A percentile compares a stretch with the other conserved stretches of the same genome.
phyloP scores from a whole-genome alignment of 2,888 invertebrate species.

The Eledona agricola region DNA sequence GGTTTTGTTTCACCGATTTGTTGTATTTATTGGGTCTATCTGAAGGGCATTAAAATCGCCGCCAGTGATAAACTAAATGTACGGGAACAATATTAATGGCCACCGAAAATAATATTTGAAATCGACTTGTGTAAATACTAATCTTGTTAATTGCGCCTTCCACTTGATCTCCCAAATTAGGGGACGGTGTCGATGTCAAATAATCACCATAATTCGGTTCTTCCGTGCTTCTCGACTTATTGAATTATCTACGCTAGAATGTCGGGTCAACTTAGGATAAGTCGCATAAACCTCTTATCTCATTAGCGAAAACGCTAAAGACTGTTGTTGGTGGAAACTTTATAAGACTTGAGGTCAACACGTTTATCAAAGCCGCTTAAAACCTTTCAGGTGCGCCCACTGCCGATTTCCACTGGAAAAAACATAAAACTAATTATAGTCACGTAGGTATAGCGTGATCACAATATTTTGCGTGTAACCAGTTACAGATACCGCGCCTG shows the following conservation, averaged over 20 bases:
- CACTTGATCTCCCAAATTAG: constrained; percentile 21
- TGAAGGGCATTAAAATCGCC: constrained; percentile 8
- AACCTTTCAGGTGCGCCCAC: constrained; percentile 10
- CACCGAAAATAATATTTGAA: background rate
- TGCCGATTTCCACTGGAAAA: no score
- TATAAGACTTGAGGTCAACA: constrained; percentile 39
- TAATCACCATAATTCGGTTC: constrained; percentile 29
- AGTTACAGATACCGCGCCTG: no score
- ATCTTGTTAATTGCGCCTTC: constrained; percentile 18
- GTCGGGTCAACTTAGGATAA: constrained; percentile 36
- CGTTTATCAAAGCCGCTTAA: constrained; percentile 22
- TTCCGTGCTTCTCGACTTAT: constrained; percentile 26
- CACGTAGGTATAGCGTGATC: no score
- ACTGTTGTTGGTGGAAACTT: constrained; percentile 17
- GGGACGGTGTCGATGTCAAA: constrained; percentile 18
- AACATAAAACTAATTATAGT: no score
- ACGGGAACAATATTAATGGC: constrained; percentile 5
- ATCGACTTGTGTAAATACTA: constrained; percentile 12
- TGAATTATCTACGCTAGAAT: constrained; percentile 25
- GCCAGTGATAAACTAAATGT: constrained; percentile 3
- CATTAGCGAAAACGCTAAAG: constrained; percentile 33
- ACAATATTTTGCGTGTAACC: no score
- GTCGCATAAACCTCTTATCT: constrained; percentile 38
- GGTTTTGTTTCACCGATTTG: constrained; percentile 16
- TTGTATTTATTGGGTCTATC: constrained; percentile 21